These are phyloP conservation scores for Nymphalis c-album DNA, from an alignment of 2,888 invertebrate species.

Conservation along the genomic window DNA sequence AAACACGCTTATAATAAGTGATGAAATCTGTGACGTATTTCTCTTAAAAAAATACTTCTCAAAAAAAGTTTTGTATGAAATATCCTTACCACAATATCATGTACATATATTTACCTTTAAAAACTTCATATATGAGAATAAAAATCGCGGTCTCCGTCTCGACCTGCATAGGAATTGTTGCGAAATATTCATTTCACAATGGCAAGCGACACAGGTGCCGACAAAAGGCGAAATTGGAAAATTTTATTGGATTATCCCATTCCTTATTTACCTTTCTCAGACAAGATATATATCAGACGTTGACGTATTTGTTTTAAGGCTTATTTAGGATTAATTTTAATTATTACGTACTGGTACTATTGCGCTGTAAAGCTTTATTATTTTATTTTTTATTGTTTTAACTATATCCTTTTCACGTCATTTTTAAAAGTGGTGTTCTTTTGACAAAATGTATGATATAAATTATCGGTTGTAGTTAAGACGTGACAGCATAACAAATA, in stretches of 20 bases:
- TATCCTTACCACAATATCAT: not conserved
- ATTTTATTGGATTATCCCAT: constrained; percentile 46
- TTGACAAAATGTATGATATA: too few relatives aligned
- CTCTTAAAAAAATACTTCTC: too few relatives aligned
- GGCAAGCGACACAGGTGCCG: constrained; percentile 48
- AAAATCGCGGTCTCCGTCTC: constrained; percentile 39
- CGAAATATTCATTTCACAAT: constrained; percentile 49
- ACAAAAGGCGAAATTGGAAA: constrained; percentile 49
- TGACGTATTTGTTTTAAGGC: constrained; percentile 13
- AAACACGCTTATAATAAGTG: too few relatives aligned
- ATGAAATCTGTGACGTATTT: too few relatives aligned
- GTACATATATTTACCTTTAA: constrained; percentile 19
- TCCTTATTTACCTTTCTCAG: constrained; percentile 39
- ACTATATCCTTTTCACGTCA: too few relatives aligned
- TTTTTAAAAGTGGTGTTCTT: too few relatives aligned
- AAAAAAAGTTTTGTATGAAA: not conserved
- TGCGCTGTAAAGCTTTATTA: too few relatives aligned
- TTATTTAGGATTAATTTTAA: not conserved
- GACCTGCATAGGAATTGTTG: constrained; percentile 38
- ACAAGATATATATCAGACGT: constrained; percentile 22
- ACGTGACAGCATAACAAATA: too few relatives aligned
- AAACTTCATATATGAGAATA: constrained; percentile 44
- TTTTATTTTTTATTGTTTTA: too few relatives aligned
- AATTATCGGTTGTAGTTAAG: too few relatives aligned
- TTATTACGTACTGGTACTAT: too few relatives aligned